Conservation (phyloP, 2,888 invertebrate genomes). For the Steromphala cineraria region DNA sequence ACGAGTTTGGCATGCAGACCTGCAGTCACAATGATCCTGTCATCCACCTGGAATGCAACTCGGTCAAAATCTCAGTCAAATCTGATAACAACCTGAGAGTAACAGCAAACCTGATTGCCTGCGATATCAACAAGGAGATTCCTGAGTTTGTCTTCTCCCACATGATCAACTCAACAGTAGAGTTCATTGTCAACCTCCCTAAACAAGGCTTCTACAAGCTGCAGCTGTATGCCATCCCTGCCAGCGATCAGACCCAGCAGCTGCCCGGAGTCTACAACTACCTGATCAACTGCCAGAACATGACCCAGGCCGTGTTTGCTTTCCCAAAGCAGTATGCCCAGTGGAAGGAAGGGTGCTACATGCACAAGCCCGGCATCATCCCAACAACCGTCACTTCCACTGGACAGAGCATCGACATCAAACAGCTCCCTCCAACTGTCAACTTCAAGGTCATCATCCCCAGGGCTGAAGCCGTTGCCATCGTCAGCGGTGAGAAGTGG, state of each 20-base stretch:
- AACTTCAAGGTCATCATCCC: slow-evolving; percentile 70
- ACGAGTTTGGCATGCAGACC: slow-evolving; percentile 68
- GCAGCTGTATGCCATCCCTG: slow-evolving; percentile 73
- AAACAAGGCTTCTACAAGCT: slow-evolving; percentile 74
- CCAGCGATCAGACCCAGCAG: slow-evolving; percentile 69
- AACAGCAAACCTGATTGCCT: slow-evolving; percentile 73
- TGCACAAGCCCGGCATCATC: slow-evolving; percentile 69
- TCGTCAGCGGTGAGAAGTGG: slow-evolving; percentile 74
- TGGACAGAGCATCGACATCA: slow-evolving; percentile 34
- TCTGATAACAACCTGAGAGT: slow-evolving; percentile 68
- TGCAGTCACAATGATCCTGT: slow-evolving; percentile 72
- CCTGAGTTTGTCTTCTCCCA: slow-evolving; percentile 73
- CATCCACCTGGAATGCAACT: slow-evolving; percentile 69
- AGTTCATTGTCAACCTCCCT: slow-evolving; percentile 67
- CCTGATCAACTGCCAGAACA: slow-evolving; percentile 69
- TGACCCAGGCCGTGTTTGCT: slow-evolving; percentile 56
- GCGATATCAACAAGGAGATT: slow-evolving; percentile 64
- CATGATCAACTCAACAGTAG: slow-evolving; percentile 57
- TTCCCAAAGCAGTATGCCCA: slow-evolving; percentile 76
- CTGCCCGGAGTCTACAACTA: slow-evolving; percentile 76
- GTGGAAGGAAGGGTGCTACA: slow-evolving; percentile 76
- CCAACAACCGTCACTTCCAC: slow-evolving; percentile 46
- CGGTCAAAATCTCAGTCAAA: slow-evolving; percentile 63
- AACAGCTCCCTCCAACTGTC: slow-evolving; percentile 44
- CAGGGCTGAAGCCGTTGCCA: slow-evolving; percentile 72